A percentile compares a stretch with the other conserved stretches of the same genome.
Evolutionary conservation across 1,140 invertebrate species (phyloP).

Genomic region (Drosophila oshimai): DNA sequence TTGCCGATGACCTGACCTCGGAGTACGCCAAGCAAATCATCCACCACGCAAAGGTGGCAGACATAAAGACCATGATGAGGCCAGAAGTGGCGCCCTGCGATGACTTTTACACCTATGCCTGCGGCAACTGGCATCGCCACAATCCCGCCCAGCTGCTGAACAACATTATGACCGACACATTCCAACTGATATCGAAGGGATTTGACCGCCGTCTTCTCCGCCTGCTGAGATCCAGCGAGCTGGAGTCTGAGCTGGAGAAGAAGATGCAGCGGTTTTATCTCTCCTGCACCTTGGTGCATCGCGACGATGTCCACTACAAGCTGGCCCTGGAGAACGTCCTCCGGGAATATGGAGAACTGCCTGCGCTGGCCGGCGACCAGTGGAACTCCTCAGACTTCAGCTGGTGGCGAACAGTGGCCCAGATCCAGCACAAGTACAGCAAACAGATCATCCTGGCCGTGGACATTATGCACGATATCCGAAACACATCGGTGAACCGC

Average conservation of each 20-base stretch:
- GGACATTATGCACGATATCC: slow-evolving; percentile 48
- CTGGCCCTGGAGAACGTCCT: slow-evolving; percentile 40
- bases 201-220: slow-evolving; percentile 45
- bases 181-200: slow-evolving; percentile 44
- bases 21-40: slow-evolving; percentile 54
- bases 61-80: slow-evolving; percentile 82
- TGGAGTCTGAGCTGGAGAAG: slow-evolving; percentile 27
- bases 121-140: slow-evolving; percentile 86
- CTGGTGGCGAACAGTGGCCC: slow-evolving; percentile 63
- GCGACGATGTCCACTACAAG: slow-evolving; percentile 46
- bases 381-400: slow-evolving; percentile 50
- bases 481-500: slow-evolving; percentile 39
- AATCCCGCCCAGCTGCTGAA: slow-evolving; percentile 57
- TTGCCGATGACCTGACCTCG: slow-evolving; percentile 43
- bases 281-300: slow-evolving; percentile 38
- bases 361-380: slow-evolving; percentile 10
- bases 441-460: slow-evolving; percentile 51
- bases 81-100: slow-evolving; percentile 84
- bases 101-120: slow-evolving; percentile 86
- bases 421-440: slow-evolving; percentile 57
- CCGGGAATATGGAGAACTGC: slow-evolving; percentile 47
- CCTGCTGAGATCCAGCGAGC: slow-evolving; percentile 22
- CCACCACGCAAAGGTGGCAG: slow-evolving; percentile 49
- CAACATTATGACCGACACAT: slow-evolving; percentile 50
- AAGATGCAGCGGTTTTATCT: slow-evolving; percentile 61